A percentile compares a stretch with the other conserved stretches of the same genome.
Conservation (phyloP, 2,888 invertebrate genomes). For the Itoplectis maculator region DNA sequence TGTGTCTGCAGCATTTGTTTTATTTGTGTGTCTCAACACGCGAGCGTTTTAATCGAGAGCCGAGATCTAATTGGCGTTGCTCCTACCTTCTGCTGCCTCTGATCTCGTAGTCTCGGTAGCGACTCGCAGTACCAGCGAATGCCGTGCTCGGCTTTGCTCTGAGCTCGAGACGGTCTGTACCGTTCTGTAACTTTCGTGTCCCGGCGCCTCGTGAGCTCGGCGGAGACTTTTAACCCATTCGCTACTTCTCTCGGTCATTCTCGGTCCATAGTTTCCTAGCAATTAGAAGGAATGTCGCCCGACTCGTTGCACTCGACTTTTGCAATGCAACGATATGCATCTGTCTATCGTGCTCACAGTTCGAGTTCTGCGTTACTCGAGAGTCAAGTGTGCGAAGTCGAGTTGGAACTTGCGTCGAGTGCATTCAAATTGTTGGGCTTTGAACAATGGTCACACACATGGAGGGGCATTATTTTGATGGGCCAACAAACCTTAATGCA, state of each 20-base stretch:
- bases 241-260: slow-evolving; percentile 46
- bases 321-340: slow-evolving; percentile 60
- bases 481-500: too few species aligned
- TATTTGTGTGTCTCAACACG: slow-evolving; percentile 19
- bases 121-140: background rate
- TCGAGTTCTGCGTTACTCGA: background rate
- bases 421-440: background rate
- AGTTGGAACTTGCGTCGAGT: background rate
- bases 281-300: slow-evolving; percentile 77
- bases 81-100: slow-evolving; percentile 14
- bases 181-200: slow-evolving; percentile 36
- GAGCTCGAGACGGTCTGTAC: slow-evolving; percentile 24
- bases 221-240: slow-evolving; percentile 58
- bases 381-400: background rate
- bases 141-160: slow-evolving; percentile 23
- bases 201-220: slow-evolving; percentile 36
- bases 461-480: too few species aligned
- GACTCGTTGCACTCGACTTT: slow-evolving; percentile 63
- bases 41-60: slow-evolving; percentile 48
- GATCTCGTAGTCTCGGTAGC: slow-evolving; percentile 16
- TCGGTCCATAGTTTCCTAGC: slow-evolving; percentile 70
- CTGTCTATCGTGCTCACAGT: slow-evolving; percentile 12
- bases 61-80: slow-evolving; percentile 71
- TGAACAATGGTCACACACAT: background rate
- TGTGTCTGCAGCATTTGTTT: slow-evolving; percentile 5